Evolutionary conservation across 2,797 vertebrate species (phyloP).

Genomic region (Falco rusticolus): DNA sequence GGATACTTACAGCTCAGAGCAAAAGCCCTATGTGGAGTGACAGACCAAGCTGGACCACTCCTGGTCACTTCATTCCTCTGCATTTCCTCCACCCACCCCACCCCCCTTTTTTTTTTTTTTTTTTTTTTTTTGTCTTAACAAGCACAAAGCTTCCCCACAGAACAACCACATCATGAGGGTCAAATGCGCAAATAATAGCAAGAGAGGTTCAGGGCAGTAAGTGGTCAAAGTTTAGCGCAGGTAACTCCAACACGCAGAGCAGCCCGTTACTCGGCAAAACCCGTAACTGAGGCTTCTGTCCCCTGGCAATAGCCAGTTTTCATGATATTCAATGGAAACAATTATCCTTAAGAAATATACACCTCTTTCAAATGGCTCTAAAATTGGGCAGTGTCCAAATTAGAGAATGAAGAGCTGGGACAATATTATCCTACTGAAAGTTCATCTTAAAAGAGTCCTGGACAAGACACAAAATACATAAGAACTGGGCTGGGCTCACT

Average conservation of each 20-base stretch:
- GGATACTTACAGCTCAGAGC: not conserved
- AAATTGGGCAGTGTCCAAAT: not conserved
- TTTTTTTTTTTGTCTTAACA: too few relatives aligned
- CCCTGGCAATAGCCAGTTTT: not conserved
- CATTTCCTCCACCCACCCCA: too few relatives aligned
- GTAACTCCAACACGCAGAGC: not conserved
- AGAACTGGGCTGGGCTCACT: not conserved
- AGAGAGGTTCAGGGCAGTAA: not conserved
- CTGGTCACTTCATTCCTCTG: too few relatives aligned
- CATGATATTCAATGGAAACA: not conserved
- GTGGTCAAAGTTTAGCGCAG: not conserved
- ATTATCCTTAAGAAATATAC: not conserved
- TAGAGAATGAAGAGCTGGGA: not conserved
- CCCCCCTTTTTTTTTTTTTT: too few relatives aligned
- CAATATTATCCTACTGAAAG: not conserved
- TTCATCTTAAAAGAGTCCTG: not conserved
- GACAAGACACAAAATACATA: not conserved
- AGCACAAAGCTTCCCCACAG: not conserved
- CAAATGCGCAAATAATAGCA: not conserved
- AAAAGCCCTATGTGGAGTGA: not conserved
- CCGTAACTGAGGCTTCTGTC: too few relatives aligned
- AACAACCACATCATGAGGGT: too few relatives aligned
- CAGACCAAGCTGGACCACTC: not conserved
- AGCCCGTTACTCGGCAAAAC: not conserved
- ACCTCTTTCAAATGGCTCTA: not conserved